phyloP scores from a whole-genome alignment of 2,888 invertebrate species.

The Tachina fera region DNA sequence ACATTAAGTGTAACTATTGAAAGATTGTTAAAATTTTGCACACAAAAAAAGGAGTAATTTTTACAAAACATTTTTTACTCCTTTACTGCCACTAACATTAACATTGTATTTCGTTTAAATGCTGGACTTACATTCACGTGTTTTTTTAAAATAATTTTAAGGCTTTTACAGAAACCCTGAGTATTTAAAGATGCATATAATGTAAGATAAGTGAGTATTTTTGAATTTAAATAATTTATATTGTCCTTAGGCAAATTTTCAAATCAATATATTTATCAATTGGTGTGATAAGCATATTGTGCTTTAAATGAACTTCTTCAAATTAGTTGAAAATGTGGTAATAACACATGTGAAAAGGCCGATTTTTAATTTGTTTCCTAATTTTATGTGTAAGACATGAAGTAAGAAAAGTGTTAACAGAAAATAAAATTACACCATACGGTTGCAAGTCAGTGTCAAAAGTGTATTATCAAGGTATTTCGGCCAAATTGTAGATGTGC shows the following conservation, averaged over 20 bases:
- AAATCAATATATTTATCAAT: background rate
- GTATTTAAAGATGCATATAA: background rate
- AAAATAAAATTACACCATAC: no score
- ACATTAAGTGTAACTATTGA: slow-evolving; percentile 12
- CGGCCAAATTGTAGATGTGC: no score
- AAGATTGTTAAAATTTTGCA: slow-evolving; percentile 11
- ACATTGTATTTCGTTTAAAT: slow-evolving; percentile 9
- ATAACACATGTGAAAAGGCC: no score
- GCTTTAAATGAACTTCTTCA: background rate
- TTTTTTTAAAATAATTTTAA: slow-evolving; percentile 4
- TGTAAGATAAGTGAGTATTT: background rate
- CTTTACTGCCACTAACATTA: slow-evolving; percentile 4
- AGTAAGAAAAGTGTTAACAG: no score
- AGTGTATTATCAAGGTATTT: no score
- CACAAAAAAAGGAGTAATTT: background rate
- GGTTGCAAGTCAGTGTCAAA: no score
- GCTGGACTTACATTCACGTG: background rate
- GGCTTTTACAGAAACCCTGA: no score
- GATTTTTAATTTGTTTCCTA: no score
- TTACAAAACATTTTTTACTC: slow-evolving; percentile 5
- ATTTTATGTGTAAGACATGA: no score
- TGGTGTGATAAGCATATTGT: background rate
- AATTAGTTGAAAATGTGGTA: background rate
- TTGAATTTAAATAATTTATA: background rate
- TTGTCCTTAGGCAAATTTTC: background rate